Evolutionary conservation across 2,888 invertebrate species (phyloP), one percentile per base, ranked within the genome.

Genomic region (Chalcosyrphus nemorum): DNA sequence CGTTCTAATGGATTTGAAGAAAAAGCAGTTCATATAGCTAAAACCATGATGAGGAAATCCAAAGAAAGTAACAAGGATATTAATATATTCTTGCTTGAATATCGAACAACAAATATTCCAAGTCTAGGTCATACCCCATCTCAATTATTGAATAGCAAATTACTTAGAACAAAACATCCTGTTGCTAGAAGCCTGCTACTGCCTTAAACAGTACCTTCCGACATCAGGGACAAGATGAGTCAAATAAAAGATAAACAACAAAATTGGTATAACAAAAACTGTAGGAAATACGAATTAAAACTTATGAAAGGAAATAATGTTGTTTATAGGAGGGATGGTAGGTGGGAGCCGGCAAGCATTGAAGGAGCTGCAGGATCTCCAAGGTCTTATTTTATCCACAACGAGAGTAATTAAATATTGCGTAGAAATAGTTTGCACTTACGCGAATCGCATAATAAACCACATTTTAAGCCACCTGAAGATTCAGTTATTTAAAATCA

Each of bases 291-390:
- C 38, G 45, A 74, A 63, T 27, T 65, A 17, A 35, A 43, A n/a
- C 63, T 74, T 19, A 9, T 4, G 27, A 27, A 27, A 52, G 43
- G 54, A n/a, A 27, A 74, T 9, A 61, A 72, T 61, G 52, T 61
- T 54, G 61, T 56, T 24, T 45, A 52, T 61, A 13, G 38, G 15
- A 72, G 24, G 4, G 50, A 66, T 17, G 66, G 54, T 45, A 63
- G 32, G 29, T 63, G 66, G 29, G 41, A 54, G 24, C 54, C 29
- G 6, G 7, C 29, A 29, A 29, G 7, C 6, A 7, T 29, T 4
- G 29, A 29, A 29, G 29, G 6, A 29, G 29, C 29, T 7, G 29
- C 29, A 7, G 7, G 7, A 29, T 7, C 29, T 7, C 29, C 29
- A 7, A 29, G 29, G 4, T 29, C 29, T 29, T 29, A 29, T 29